Evolutionary conservation across 2,113 vertebrate species (phyloP).

Genomic region (Octodon degus): DNA sequence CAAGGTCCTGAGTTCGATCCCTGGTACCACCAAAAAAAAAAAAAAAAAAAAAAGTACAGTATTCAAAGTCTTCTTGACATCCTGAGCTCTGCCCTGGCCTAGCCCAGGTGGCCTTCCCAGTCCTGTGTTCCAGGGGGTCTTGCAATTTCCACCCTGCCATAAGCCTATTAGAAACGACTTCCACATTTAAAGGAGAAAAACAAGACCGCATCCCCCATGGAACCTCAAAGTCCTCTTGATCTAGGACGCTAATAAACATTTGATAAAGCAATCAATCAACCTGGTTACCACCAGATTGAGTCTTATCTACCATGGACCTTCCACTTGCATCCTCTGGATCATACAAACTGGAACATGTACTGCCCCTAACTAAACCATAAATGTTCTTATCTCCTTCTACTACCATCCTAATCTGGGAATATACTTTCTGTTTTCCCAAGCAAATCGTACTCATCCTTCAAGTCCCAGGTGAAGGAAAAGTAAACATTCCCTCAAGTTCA

Average conservation of each 20-base stretch:
- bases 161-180: not conserved
- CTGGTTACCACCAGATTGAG: not conserved
- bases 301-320: constrained; percentile 4
- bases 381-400: not conserved
- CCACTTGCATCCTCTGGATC: constrained; percentile 26
- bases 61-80: not conserved
- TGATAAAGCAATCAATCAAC: constrained; percentile 15
- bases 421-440: not conserved
- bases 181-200: not conserved
- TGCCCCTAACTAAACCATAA: not conserved
- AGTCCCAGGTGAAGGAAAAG: not conserved
- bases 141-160: not conserved
- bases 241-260: constrained; percentile 10
- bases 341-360: constrained; percentile 9
- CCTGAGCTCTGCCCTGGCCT: not conserved
- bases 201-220: not conserved
- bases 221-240: not conserved
- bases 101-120: not conserved
- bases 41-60: no score
- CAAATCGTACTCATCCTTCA: constrained; percentile 14
- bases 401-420: not conserved
- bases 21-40: no score
- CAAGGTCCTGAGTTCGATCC: no score
- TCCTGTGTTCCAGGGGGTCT: not conserved
- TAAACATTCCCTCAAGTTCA: not conserved